Base-by-base conservation (phyloP, 2,888 invertebrate species). In the Drosophila atripex region DNA sequence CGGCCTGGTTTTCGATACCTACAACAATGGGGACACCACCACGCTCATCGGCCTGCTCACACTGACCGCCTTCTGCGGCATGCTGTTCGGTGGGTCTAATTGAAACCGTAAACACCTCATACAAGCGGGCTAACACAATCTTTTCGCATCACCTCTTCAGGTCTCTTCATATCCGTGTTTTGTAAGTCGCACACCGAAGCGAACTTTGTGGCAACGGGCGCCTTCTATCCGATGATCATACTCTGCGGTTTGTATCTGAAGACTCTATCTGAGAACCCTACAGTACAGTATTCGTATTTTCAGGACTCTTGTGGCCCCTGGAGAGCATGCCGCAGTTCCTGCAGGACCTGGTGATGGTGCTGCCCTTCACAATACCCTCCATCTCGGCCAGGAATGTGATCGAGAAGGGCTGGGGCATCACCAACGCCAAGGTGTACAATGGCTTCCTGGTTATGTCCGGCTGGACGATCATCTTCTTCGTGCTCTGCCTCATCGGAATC, bases 191-290 rank as follows among this genome's bases (percentile, higher is more conserved):
- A 97, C 79, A 95, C 95, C 0, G 93, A 95, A 83, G 95, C 97
- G 0, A 96, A 97, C 92, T 97, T 97, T 89, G 93, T 96, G 11
- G 94, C 97, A 0, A 94, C 97, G 0, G 98, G 98, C 12, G 96
- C 96, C 73, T 97, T 98, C 89, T 98, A 97, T 89, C 97, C 98
- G 0, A 95, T 97, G 93, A 94, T 98, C 73, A 92, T 98, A 71
- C 92, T 97, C 6, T 96, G 97, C 90, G 97, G 97, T 97, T 91
- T 92, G 94, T 92, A 1, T 9, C 35, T 35, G 1, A 6, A 35
- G n/a, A 11, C 1, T 12, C 4, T 32, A 4, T 32, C 14, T 14
- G 0, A 7, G n/a, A 35, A 0, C 25, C 12, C 14, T 3, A 50
- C 18, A 5, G 18, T n/a, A 35, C 11, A n/a, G n/a, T 39, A 1